These are phyloP conservation scores for Albula glossodonta DNA, from an alignment of 2,113 vertebrate genomes.

Conservation along the genomic window DNA sequence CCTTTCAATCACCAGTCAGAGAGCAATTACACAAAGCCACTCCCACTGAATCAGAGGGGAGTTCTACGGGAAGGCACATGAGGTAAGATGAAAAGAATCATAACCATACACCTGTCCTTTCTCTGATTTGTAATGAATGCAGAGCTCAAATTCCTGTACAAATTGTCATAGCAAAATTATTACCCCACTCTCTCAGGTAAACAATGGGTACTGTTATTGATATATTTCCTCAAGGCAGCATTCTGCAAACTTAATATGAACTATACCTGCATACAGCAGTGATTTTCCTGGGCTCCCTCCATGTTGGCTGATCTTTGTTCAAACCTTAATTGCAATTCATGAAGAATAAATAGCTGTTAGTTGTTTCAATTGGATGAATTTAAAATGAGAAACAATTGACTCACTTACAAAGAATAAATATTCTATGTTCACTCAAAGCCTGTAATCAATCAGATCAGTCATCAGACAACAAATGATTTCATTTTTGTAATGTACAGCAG, in stretches of 20 bases:
- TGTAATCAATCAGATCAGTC: too few relatives aligned
- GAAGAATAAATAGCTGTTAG: too few relatives aligned
- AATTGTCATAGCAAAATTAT: constrained; percentile 12
- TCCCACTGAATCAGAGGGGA: constrained; percentile 22
- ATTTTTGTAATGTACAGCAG: too few relatives aligned
- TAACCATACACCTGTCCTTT: not conserved
- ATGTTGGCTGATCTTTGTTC: too few relatives aligned
- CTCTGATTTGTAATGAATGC: not conserved
- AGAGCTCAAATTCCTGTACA: not conserved
- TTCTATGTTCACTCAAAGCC: too few relatives aligned
- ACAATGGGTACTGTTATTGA: not conserved
- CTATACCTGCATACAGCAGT: too few relatives aligned
- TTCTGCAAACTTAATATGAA: not conserved
- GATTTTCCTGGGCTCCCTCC: too few relatives aligned
- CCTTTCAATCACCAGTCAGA: constrained; percentile 13
- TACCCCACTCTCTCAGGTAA: not conserved
- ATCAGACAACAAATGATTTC: too few relatives aligned
- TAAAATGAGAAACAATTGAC: too few relatives aligned
- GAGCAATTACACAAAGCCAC: constrained; percentile 13
- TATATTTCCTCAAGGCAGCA: not conserved
- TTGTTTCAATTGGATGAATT: too few relatives aligned
- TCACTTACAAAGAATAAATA: too few relatives aligned
- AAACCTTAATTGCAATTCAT: too few relatives aligned
- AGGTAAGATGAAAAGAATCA: constrained; percentile 6
- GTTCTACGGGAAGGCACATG: not conserved